Evolutionary conservation across 1,140 invertebrate genomes (phyloP), one percentile per base, ranked within the genome.

Genomic region (Macrotrachela quadricornifera): DNA sequence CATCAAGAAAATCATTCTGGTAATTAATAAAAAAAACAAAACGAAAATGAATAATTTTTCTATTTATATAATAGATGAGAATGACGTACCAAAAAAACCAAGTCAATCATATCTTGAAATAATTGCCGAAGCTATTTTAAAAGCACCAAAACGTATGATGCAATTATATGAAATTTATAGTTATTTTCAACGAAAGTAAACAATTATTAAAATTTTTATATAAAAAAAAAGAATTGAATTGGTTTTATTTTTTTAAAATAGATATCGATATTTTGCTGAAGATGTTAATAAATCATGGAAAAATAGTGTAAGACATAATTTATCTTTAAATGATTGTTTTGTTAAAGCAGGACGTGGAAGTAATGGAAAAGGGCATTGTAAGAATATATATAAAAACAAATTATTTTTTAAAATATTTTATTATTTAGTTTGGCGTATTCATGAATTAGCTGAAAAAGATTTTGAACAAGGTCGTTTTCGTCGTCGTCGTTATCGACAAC

Each of bases 321-420:
- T 97, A 0, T 94, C 87, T 0, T 71, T 97, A 0, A 97, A 97
- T 71, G 91, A 96, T 63, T 97, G 92, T 62, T 97, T 97, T 68
- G 81, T 96, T 10, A 97, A 97, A 65, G 80, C 88, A 0, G 90
- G 90, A 12, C 44, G 68, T 17, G 64, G 63, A 54, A 83, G 87
- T 0, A 95, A 95, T 65, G 91, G 91, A 0, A 97, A 96, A 66
- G 90, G 75, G 0, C 90, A 96, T 63, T 96, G 88, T 63, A 95
- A 90, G 91, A 84, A 87, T 1, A 90, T 97, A 96, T 68, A 4
- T 30, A 8, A 30, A 4, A 30, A 30, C 8, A 30, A 30, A 30
- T 4, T 2, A 30, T 30, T 30, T 85, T 87, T 0, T 80, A 81
- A 1, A 84, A 85, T 13, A 88, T 94, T 60, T 85, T 82, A 60